Evolutionary conservation across 2,113 vertebrate genomes (phyloP), one percentile per base, ranked within the genome.

Genomic region (Polyodon spathula): DNA sequence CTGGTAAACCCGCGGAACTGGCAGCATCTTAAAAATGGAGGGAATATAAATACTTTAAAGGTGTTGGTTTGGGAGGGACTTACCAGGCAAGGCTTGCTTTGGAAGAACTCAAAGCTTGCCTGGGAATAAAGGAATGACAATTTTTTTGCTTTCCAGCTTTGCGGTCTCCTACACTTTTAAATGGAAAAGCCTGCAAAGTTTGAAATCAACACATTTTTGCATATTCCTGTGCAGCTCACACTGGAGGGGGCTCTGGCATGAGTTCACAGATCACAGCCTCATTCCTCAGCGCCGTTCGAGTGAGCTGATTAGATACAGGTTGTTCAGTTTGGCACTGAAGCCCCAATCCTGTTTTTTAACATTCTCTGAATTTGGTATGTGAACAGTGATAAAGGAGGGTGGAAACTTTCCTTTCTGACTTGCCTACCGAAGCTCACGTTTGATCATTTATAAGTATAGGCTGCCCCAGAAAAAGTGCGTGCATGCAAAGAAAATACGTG

Each of bases 201-300:
- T 71, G 77, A 79, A 77, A 70, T 70, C 64, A 70, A 74, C 58
- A n/a, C 15, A 64, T 4, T 79, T 76, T 73, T 74, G 70, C 73
- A 71, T 75, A 72, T 66, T 76, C 71, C 66, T 66, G 69, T 76
- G 72, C 70, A 66, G 16, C 63, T 68, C 51, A 56, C 68, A 71
- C 74, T 63, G 62, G 55, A 63, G 37, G 63, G 63, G 68, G 69
- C 61, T 63, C 69, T 81, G 75, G 76, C 72, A 73, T 55, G 69
- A 27, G 64, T 78, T 78, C 76, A 78, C 67, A 78, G 67, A 63
- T 40, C 63, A 14, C 59, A 68, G 71, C 69, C 66, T 73, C 48
- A 46, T 65, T 62, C 46, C 58, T 11, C 52, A 12, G 46, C 56
- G 37, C 59, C 37, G 41, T 43, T 42, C 40, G 63, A 65, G 40